Percentiles rank a stretch among this genome's conserved stretches.
These are phyloP conservation scores for Rhorus exstirpatorius DNA, from an alignment of 2,888 invertebrate species.

Conservation along the genomic window DNA sequence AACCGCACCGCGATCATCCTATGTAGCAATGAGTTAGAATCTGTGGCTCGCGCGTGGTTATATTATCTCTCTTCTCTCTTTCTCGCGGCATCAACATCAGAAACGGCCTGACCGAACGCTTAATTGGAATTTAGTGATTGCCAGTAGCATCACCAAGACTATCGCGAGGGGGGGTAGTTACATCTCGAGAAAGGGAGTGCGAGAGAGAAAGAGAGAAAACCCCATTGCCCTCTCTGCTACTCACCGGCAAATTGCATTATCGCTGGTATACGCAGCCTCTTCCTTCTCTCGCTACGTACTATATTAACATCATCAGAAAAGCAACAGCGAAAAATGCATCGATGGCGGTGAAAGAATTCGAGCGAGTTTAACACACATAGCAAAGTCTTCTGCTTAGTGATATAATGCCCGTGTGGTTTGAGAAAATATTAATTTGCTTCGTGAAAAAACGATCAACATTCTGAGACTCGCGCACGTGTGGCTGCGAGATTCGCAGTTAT, in stretches of 20 bases:
- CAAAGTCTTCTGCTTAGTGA: background rate
- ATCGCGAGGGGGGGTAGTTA: conserved; percentile 36
- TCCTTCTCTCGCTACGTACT: conserved; percentile 6
- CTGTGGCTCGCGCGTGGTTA: conserved; percentile 64
- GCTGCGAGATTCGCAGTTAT: background rate
- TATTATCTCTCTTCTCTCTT: conserved; percentile 52
- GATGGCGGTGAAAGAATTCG: background rate
- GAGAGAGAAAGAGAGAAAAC: conserved; percentile 23
- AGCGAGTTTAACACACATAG: conserved; percentile 14
- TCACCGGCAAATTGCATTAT: conserved; percentile 76
- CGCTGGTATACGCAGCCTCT: conserved; percentile 45
- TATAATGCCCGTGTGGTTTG: background rate
- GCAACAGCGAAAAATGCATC: conserved; percentile 5
- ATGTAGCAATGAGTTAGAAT: conserved; percentile 68
- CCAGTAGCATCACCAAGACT: conserved; percentile 74
- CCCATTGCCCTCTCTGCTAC: conserved; percentile 71
- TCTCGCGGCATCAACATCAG: conserved; percentile 48
- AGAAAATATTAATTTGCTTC: background rate
- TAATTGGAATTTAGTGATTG: conserved; percentile 83
- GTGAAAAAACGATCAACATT: conserved; percentile 1
- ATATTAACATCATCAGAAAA: conserved; percentile 12
- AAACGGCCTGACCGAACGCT: conserved; percentile 72
- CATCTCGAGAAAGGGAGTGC: conserved; percentile 25
- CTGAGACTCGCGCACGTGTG: background rate
- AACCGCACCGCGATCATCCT: conserved; percentile 49